Percentiles rank a stretch among this genome's conserved stretches.
These are phyloP conservation scores for Galerucella pusilla DNA, from an alignment of 2,888 invertebrate genomes.

Conservation along the genomic window DNA sequence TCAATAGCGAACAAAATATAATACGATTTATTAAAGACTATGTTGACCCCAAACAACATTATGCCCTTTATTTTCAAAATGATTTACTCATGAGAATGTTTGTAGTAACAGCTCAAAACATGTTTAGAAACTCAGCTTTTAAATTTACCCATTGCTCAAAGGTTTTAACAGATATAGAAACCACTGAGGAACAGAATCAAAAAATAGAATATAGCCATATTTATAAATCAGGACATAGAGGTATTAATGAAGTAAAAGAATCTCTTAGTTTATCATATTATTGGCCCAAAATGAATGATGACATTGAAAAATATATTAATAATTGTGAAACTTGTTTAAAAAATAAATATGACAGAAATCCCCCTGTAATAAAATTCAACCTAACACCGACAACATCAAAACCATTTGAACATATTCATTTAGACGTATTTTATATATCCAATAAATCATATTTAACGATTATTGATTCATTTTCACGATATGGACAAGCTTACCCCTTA, in stretches of 20 bases:
- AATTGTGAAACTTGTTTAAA: slow-evolving; percentile 29
- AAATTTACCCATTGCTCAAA: no score
- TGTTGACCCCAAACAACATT: no score
- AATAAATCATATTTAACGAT: background rate
- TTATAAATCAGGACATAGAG: slow-evolving; percentile 11
- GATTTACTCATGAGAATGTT: no score
- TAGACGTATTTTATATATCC: background rate
- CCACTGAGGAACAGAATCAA: no score
- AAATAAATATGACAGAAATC: slow-evolving; percentile 36
- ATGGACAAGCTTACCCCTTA: background rate
- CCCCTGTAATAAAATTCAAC: slow-evolving; percentile 27
- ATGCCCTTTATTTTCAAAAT: no score
- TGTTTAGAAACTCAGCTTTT: no score
- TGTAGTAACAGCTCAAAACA: no score
- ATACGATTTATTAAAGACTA: no score
- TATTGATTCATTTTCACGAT: background rate
- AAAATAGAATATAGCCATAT: no score
- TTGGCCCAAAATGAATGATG: slow-evolving; percentile 37
- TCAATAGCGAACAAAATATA: no score
- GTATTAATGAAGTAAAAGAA: slow-evolving; percentile 24
- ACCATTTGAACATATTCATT: background rate
- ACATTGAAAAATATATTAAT: slow-evolving; percentile 38
- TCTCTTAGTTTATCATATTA: slow-evolving; percentile 24
- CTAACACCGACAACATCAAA: slow-evolving; percentile 16
- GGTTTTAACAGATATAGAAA: no score